Conservation (phyloP, 2,113 vertebrate genomes). For the Hippocampus guttulatus region DNA sequence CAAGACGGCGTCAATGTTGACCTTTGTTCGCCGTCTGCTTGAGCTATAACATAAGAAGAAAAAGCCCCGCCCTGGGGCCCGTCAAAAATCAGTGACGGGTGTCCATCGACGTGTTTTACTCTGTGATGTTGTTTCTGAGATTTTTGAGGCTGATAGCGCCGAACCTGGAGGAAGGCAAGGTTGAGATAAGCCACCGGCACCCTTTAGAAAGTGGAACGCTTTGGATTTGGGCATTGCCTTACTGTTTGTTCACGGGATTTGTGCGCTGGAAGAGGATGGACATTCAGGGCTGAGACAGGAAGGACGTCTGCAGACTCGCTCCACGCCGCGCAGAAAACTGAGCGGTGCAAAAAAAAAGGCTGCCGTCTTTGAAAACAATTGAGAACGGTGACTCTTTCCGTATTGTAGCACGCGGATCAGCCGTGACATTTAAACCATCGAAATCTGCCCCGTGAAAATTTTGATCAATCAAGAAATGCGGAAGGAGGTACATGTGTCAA, state of each 20-base stretch:
- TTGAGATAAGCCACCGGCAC: conserved; percentile 36
- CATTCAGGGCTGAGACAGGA: conserved; percentile 42
- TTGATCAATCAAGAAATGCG: not conserved
- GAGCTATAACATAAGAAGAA: not conserved
- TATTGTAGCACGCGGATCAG: not conserved
- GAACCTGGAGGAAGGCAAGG: conserved; percentile 44
- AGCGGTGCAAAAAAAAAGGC: not conserved
- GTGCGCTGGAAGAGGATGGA: conserved; percentile 38
- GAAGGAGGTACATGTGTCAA: not conserved
- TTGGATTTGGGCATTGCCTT: not conserved
- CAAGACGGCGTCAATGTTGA: too few species aligned
- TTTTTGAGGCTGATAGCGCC: conserved; percentile 34
- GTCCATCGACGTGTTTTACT: conserved; percentile 1
- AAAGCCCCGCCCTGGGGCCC: not conserved
- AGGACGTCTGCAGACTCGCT: conserved; percentile 32
- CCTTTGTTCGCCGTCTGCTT: too few species aligned
- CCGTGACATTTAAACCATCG: not conserved
- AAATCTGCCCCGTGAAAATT: not conserved
- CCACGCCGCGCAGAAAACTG: not conserved
- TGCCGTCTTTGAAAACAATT: not conserved
- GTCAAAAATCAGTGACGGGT: not conserved
- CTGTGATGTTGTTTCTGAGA: conserved; percentile 36
- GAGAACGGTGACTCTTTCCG: not conserved
- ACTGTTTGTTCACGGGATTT: conserved; percentile 54
- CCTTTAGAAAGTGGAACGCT: conserved; percentile 8